These are phyloP conservation scores for Apotomis betuletana DNA, from an alignment of 2,888 invertebrate species.

Conservation along the genomic window DNA sequence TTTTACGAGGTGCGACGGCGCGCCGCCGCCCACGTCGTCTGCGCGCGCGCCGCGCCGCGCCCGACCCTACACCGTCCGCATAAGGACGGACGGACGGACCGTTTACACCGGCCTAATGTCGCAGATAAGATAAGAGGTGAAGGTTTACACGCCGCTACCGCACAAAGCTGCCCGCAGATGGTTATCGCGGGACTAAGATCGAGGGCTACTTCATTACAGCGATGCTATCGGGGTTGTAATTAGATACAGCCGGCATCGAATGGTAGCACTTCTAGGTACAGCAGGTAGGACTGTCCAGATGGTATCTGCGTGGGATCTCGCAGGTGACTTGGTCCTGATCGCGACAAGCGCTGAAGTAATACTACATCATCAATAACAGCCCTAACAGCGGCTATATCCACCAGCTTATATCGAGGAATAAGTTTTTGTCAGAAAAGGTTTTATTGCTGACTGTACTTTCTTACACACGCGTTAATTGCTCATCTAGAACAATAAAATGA, in stretches of 20 bases:
- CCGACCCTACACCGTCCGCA: constrained; percentile 6
- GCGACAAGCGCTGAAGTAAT: background rate
- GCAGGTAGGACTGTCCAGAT: background rate
- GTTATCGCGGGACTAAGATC: constrained; percentile 12
- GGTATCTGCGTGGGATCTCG: constrained; percentile 22
- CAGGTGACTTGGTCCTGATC: background rate
- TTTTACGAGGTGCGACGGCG: constrained; percentile 52
- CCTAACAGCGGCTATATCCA: no score
- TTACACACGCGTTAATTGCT: no score
- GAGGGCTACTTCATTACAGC: constrained; percentile 8
- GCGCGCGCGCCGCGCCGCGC: constrained; percentile 10
- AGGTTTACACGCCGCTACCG: constrained; percentile 42
- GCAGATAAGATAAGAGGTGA: constrained; percentile 62
- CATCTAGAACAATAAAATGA: no score
- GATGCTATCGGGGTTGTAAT: constrained; percentile 5
- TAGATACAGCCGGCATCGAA: constrained; percentile 19
- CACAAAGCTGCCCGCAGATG: constrained; percentile 14
- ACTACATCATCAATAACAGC: no score
- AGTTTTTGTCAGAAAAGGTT: no score
- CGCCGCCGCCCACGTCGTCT: constrained; percentile 31
- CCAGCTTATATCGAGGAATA: no score
- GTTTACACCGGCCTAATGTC: constrained; percentile 61
- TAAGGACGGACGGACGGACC: constrained; percentile 42
- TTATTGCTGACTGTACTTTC: no score
- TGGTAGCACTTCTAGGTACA: constrained; percentile 29